Conservation (phyloP, 2,888 invertebrate species). For the Cosmorhoe ocellata region DNA sequence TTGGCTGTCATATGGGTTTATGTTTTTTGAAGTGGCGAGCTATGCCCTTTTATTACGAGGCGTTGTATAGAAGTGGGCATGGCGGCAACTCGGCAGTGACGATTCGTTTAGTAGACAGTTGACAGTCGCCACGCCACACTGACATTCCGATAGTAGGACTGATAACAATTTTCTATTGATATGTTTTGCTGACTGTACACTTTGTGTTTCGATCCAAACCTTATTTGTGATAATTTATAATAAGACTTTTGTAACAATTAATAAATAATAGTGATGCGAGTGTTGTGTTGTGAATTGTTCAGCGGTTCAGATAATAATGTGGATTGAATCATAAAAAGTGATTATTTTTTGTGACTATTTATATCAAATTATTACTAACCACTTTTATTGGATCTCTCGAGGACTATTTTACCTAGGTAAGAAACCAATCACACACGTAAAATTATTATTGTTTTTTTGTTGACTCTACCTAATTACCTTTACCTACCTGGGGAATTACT, state of each 20-base stretch:
- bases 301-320: conserved; percentile 20
- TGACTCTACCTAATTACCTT: too few species aligned
- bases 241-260: not conserved
- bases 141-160: conserved; percentile 79
- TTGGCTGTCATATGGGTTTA: conserved; percentile 31
- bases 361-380: conserved; percentile 1
- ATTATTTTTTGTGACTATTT: conserved; percentile 14
- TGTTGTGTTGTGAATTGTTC: conserved; percentile 56
- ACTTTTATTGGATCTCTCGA: conserved; percentile 16
- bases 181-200: conserved; percentile 64
- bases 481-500: too few species aligned
- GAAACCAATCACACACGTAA: not conserved
- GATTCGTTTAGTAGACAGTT: conserved; percentile 82
- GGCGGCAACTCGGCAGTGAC: conserved; percentile 77
- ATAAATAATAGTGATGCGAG: conserved; percentile 33
- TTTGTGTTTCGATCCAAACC: conserved; percentile 47
- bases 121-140: conserved; percentile 82
- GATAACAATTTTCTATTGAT: conserved; percentile 77
- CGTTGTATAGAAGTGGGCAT: conserved; percentile 72
- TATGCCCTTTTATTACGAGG: conserved; percentile 37
- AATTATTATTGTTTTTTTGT: not conserved
- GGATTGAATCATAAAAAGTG: conserved; percentile 27
- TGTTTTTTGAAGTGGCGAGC: conserved; percentile 28
- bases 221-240: conserved; percentile 38
- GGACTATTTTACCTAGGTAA: conserved; percentile 14